Evolutionary conservation across 2,888 invertebrate species (phyloP), one percentile per base, ranked within the genome.

Genomic region (Aphidoletes aphidimyza): DNA sequence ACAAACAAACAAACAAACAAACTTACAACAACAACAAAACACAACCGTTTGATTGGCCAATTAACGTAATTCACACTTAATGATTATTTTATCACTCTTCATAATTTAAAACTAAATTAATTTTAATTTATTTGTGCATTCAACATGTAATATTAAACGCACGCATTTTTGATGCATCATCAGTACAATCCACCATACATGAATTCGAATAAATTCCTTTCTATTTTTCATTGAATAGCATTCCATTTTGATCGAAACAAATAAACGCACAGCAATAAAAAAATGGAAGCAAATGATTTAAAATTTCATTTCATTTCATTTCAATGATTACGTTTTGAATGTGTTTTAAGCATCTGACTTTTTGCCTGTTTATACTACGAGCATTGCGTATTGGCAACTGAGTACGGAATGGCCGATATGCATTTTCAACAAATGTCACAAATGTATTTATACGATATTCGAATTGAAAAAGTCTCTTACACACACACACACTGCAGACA

Each of bases 91-190:
- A 81, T 81, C 2, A n/a, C 37, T 37, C 22, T 81, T 81, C 81
- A 81, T 81, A 81, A 81, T 81, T 81, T 81, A 81, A 81, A 81
- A 81, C 81, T 81, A 81, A 81, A 81, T 81, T 81, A 81, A 81
- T 81, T 81, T 81, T 37, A 81, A 81, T 81, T 81, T 81, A 81
- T 81, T 81, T 81, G 37, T 37, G 37, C 81, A 37, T 81, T 81
- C 81, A 81, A 81, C 81, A 81, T 81, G 30, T 69, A 69, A 34
- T 17, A 34, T 37, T 19, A 11, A 81, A 6, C 37, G 81, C 81
- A 81, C 81, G 81, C 81, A 81, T 81, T 1, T 49, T 39, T 34
- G 81, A 37, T 81, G 81, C 81, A 81, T 11, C n/a, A 19, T 54
- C 1, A 1, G 36, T 37, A 36, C n/a, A 37, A 0, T 81, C n/a